Evolutionary conservation across 2,113 vertebrate species (phyloP).

Genomic region (Barbus barbus): DNA sequence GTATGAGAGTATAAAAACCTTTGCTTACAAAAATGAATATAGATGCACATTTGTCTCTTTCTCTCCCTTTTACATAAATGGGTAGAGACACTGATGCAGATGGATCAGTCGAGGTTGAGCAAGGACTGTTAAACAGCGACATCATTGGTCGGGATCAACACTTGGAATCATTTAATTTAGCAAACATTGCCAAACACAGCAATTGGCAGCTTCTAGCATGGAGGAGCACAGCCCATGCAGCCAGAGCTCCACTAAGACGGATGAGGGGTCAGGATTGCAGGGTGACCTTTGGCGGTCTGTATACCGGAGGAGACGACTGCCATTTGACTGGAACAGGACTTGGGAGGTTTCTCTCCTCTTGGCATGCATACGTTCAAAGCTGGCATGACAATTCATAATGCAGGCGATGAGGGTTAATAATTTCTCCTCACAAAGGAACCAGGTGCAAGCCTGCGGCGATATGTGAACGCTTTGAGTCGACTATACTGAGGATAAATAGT

Average conservation of each 20-base stretch:
- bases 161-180: constrained; percentile 57
- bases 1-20: too few species aligned
- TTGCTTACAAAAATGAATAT: neutral
- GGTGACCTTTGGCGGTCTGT: neutral
- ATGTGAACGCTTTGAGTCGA: neutral
- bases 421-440: neutral
- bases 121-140: neutral
- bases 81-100: neutral
- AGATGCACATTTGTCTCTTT: neutral
- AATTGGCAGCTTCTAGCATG: constrained; percentile 49
- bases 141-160: constrained; percentile 45
- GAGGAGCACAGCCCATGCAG: constrained; percentile 48
- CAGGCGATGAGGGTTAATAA: constrained; percentile 1
- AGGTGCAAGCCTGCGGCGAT: neutral
- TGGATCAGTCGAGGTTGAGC: constrained; percentile 2
- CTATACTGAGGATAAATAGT: constrained; percentile 4
- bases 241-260: constrained; percentile 27
- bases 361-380: neutral
- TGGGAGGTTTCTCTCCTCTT: constrained; percentile 4
- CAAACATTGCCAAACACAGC: constrained; percentile 58
- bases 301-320: constrained; percentile 19
- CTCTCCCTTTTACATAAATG: neutral
- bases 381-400: constrained; percentile 14
- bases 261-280: constrained; percentile 21
- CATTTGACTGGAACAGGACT: neutral